phyloP scores from a whole-genome alignment of 2,797 vertebrate genomes.

The Anisognathus igniventris region DNA sequence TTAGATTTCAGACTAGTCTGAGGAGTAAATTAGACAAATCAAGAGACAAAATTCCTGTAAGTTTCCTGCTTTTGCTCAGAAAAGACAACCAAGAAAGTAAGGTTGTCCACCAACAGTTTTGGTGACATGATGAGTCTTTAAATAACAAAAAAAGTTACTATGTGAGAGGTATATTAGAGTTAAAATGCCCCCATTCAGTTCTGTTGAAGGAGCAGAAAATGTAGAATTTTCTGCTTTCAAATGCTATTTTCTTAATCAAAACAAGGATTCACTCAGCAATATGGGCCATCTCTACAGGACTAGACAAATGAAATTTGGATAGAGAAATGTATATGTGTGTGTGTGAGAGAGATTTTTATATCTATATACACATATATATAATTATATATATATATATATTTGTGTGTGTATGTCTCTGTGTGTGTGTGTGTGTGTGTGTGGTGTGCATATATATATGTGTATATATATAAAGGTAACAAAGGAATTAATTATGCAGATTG shows the following conservation, averaged over 20 bases:
- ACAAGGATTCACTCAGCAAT: neutral
- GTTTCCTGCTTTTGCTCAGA: neutral
- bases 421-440: too few species aligned
- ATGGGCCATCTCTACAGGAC: neutral
- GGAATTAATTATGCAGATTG: neutral
- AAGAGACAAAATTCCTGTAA: neutral
- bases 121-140: neutral
- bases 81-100: neutral
- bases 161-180: neutral
- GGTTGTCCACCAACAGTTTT: neutral
- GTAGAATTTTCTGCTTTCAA: neutral
- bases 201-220: neutral
- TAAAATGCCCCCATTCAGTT: neutral
- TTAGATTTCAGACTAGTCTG: neutral
- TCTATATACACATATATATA: too few species aligned
- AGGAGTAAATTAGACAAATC: neutral
- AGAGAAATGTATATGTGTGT: too few species aligned
- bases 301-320: neutral
- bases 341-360: too few species aligned
- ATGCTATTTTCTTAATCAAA: neutral
- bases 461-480: neutral
- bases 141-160: neutral
- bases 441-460: neutral
- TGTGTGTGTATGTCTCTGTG: neutral
- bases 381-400: neutral